Evolutionary conservation across 2,888 invertebrate species (phyloP), one percentile per base, ranked within the genome.

Genomic region (Pheosia gnoma): DNA sequence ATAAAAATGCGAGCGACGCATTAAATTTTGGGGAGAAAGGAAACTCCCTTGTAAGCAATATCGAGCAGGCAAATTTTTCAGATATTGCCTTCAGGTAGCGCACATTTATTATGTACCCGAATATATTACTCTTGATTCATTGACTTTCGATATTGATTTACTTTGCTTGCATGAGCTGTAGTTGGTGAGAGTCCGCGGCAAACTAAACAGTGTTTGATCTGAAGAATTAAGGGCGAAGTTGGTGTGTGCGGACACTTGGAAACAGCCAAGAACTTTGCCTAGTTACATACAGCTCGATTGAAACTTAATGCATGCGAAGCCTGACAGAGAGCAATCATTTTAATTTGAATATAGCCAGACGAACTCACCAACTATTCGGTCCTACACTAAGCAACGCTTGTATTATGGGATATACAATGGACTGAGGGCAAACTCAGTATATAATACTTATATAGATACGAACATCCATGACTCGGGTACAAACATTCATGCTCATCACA

Each of bases 71-170:
- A 93, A 93, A 93, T 93, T 93, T 93, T 93, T 93, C 93, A 93
- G 93, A 93, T 93, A 93, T 93, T 93, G 93, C 93, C 89, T 93
- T 91, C 93, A 93, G 93, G 93, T 93, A 93, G 93, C 89, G 91
- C 91, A 93, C 93, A 93, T 93, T 93, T 93, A 93, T 93, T 93
- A 93, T 93, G 93, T 93, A 93, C 93, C 93, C 93, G 92, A 93
- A 93, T 93, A 93, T 93, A 93, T 93, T 93, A 93, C 92, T 92
- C 93, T 88, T 93, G 93, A 93, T 93, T 93, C 93, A 93, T 93
- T 93, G 93, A 93, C 93, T 93, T 93, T 91, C 85, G 84, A 91
- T 93, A 93, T 93, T 93, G 93, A 93, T 93, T 93, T 93, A 93
- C 91, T 93, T 91, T 91, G 88, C 91, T 90, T 89, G 89, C 91